Evolutionary conservation across 2,113 vertebrate species (phyloP), one percentile per base, ranked within the genome.

Genomic region (Isurus oxyrinchus): DNA sequence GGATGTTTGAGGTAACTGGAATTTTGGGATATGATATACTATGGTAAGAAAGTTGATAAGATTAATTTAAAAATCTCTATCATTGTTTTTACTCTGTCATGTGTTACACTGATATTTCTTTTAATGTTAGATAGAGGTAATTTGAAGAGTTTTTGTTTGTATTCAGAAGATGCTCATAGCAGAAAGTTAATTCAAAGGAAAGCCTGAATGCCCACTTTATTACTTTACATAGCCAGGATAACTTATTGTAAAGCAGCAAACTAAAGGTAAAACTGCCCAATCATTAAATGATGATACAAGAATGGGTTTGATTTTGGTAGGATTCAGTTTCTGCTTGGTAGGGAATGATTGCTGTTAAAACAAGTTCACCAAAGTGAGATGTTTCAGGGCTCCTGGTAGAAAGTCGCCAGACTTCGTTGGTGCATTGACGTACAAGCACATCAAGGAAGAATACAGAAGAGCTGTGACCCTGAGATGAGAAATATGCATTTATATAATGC

Each of bases 401-500:
- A 13, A 93, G 55, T 93, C 59, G 40, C 57, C 35, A 61, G 90
- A 94, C 59, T 63, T 63, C 40, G 14, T 19, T 94, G 5, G 35
- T 63, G n/a, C 1, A 49, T 1, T 63, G n/a, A 10, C 19, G 11
- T 31, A 49, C 19, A 63, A n/a, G 35, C 40, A 61, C 59, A 63
- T 66, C 16, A n/a, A 94, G 59, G 59, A 94, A 40, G n/a, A 94
- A 94, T 94, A 23, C 19, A 40, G 61, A 63, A 40, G 14, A 63
- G 59, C 35, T 94, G 59, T n/a, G 35, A 93, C 27, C 13, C 27
- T 91, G 40, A 59, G 1, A 63, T n/a, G 31, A 61, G 31, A 23
- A 94, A 94, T 94, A 40, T 61, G n/a, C 59, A 94, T 94, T 94
- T 94, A 6, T 93, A 93, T 61, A 44, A 93, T 21, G 59, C 57